Base-by-base conservation (phyloP, 2,797 vertebrate species). In the Epinephelus malabaricus region DNA sequence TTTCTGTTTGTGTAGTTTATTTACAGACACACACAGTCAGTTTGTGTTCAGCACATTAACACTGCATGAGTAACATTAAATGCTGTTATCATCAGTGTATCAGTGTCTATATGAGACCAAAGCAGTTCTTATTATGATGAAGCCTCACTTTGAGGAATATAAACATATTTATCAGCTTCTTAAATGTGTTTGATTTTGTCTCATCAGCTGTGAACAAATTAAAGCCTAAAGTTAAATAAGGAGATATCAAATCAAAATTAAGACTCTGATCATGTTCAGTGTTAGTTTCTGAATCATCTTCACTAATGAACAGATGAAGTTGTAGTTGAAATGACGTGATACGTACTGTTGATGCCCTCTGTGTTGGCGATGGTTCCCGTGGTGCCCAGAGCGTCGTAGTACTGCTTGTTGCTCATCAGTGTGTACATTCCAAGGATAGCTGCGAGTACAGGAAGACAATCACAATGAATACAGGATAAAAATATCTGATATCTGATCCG, bases 381-480 rank as follows among this genome's bases (percentile, higher is more conserved):
- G 84, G 95, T 94, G 82, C 97, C 97, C 90, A 99, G 94, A 45
- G 98, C 98, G 0, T 99, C 98, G 3, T 99, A 99, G 93, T 99
- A 99, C 79, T 99, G 98, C 92, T 99, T 99, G 96, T 98, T 99
- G 92, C 98, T 99, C 98, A 99, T 99, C 88, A 99, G 94, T 0
- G 97, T 99, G 94, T 99, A 99, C 98, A 99, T 99, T 62, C 97
- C 98, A 79, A 99, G 95, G 90, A 99, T 99, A 10, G 98, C 98
- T 99, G 95, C 12, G 49, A 82, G 70, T 38, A 89, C 46, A 88
- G n/a, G 73, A 47, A 66, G 59, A 77, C 56, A 65, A n/a, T 56
- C 46, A 53, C 9, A 4, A 19, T 61, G 38, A 55, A 43, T 1
- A n/a, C 18, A 38, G 62, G 34, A 73, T 49, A 19, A 34, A 71